A percentile compares a stretch with the other conserved stretches of the same genome.
Conservation (phyloP, 2,797 vertebrate species). For the Chaunax sp. region DNA sequence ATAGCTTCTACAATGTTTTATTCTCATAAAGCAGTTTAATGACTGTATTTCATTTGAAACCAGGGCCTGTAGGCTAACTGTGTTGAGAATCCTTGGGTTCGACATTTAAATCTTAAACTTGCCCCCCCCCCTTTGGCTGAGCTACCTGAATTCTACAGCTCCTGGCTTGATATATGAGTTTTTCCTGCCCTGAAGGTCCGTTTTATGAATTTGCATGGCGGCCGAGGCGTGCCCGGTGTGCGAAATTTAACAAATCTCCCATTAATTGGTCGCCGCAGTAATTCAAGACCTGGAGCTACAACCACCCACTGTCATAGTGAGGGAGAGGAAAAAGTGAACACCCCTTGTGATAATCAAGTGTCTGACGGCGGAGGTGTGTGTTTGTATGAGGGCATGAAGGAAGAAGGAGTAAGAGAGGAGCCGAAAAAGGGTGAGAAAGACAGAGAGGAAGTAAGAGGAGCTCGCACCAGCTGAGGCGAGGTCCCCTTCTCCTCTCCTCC, state of each 20-base stretch:
- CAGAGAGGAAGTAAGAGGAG: constrained; percentile 21
- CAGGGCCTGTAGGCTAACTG: constrained; percentile 3
- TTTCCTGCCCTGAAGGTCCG: constrained; percentile 42
- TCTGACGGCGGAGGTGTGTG: constrained; percentile 1
- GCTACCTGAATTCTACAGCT: constrained; percentile 37
- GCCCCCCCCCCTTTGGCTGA: constrained; percentile 10
- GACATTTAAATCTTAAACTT: constrained; percentile 6
- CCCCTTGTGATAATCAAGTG: constrained; percentile 85
- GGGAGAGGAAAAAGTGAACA: constrained; percentile 10
- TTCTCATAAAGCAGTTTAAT: neutral
- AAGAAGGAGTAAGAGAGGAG: constrained; percentile 23
- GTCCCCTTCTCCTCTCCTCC: constrained; percentile 69
- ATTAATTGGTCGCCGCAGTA: constrained; percentile 95
- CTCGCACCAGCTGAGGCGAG: constrained; percentile 45
- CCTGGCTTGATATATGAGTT: constrained; percentile 32
- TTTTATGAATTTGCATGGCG: constrained; percentile 80
- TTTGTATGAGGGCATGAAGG: neutral
- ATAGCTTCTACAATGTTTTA: too few relatives aligned
- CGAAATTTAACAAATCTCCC: constrained; percentile 92
- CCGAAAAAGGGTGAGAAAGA: constrained; percentile 37
- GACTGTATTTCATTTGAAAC: constrained; percentile 1
- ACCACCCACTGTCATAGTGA: constrained; percentile 59
- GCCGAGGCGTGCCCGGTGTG: constrained; percentile 82
- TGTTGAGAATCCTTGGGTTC: neutral
- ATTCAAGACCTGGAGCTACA: constrained; percentile 89